phyloP scores from a whole-genome alignment of 2,888 invertebrate genomes.

The Nymphalis c-album region DNA sequence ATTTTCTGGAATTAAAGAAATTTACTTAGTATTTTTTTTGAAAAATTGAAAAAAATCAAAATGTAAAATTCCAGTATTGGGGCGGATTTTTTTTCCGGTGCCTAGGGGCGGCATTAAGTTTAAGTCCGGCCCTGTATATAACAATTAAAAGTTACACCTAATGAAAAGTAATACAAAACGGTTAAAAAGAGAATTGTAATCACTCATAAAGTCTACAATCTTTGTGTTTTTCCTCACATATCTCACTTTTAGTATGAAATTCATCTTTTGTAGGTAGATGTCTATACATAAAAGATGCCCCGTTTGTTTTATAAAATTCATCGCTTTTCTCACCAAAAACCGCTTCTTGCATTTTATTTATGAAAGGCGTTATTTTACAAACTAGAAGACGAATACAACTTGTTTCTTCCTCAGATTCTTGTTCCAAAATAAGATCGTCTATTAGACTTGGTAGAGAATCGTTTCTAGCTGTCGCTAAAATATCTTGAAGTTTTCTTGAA shows the following conservation, averaged over 20 bases:
- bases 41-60: too few relatives aligned
- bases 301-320: conserved; percentile 52
- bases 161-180: conserved; percentile 1
- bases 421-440: conserved; percentile 80
- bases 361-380: conserved; percentile 89
- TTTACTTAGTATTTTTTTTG: too few relatives aligned
- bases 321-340: conserved; percentile 70
- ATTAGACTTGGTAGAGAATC: conserved; percentile 83
- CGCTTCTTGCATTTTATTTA: conserved; percentile 89
- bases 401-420: conserved; percentile 79
- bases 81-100: too few relatives aligned
- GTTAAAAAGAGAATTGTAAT: conserved; percentile 17
- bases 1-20: too few relatives aligned
- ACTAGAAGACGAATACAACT: conserved; percentile 87
- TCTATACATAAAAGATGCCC: conserved; percentile 77
- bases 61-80: too few relatives aligned
- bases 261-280: conserved; percentile 83
- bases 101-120: too few relatives aligned
- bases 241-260: conserved; percentile 81
- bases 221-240: conserved; percentile 83
- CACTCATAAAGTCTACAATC: conserved; percentile 69
- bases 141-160: too few relatives aligned
- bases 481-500: conserved; percentile 77
- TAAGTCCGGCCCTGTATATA: too few relatives aligned
- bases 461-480: conserved; percentile 83